Base-by-base conservation (phyloP, 2,888 invertebrate species). In the Leptinotarsa rubiginosa region DNA sequence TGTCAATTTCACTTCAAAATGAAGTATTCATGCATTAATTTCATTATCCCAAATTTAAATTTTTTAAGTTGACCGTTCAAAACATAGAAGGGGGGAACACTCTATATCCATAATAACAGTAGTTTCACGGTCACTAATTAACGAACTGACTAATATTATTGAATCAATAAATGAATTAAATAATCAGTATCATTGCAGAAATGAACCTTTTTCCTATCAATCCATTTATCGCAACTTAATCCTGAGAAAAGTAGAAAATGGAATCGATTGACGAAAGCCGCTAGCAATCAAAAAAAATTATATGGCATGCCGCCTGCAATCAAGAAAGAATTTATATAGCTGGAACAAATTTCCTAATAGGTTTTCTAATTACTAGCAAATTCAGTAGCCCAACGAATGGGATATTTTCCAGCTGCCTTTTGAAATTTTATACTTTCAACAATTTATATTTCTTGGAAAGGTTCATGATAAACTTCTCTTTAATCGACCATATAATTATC, bases 361-460 rank as follows among this genome's bases (percentile, higher is more conserved):
- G 59, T 15, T 59, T 59, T 59, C 22, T 59, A 59, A 59, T 59
- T 59, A 59, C 59, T 59, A 59, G 59, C 59, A 59, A 59, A 59
- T 59, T 25, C 22, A 59, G 59, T 20, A 59, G 59, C 59, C 15
- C 59, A 59, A 25, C 59, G 20, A 59, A 59, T 59, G 16, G 18
- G 5, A 16, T 59, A 22, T 25, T 22, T 59, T 59, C 10, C 25
- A 25, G 25, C 15, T 59, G 59, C 59, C 59, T 59, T 25, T 25
- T 13, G 13, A 22, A 59, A 59, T 59, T 52, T 25, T 59, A 59
- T 25, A 22, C 15, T 59, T 25, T 25, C 20, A 59, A 15, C 59
- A 59, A 22, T 59, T 25, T 5, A 59, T 59, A 15, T 12, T 59
- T 59, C 59, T 59, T 25, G 16, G 20, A 41, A 59, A 25, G 59